Base-by-base conservation (phyloP, 2,888 invertebrate species). In the Mesochorus sp. region DNA sequence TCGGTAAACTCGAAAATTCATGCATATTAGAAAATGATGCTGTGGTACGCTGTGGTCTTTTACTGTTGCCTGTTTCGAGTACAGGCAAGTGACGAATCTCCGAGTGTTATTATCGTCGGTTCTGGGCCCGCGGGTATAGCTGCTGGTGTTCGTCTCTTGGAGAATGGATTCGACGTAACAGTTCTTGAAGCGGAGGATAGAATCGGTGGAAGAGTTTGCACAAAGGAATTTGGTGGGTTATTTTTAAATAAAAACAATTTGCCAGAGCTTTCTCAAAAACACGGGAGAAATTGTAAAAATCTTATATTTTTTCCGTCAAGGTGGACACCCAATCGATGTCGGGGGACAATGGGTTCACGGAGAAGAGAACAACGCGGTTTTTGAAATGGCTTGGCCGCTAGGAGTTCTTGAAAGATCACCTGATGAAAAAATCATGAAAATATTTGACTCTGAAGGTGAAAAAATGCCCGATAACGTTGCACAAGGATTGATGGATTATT, bases 121-220 rank as follows among this genome's bases (percentile, higher is more conserved):
- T 93, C 93, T 12, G 94, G 93, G 10, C 89, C 92, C 28, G 87
- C 93, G 10, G 93, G 93, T 5, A 90, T 93, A 42, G 92, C 93
- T 0, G 92, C 93, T 6, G 93, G 92, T 0, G 87, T 91, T 0
- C 90, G 88, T 81, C 87, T 94, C 1, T 74, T 92, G 1, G 89
- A 92, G 80, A 90, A 91, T 83, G 91, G 91, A 17, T 87, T 92
- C 24, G 82, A 86, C 80, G 81, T 94, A 6, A 91, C 88, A 3
- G 88, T 94, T 66, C 87, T 91, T 81, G 94, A 91, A 87, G 91
- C 89, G 31, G 91, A 92, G 85, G 82, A 90, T 61, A 85, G 92
- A 78, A 89, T 92, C 75, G 92, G 93, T 1, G 93, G 93, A 12
- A 85, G 93, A 44, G 83, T 92, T 28, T 80, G 87, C n/a, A 91